Percentiles rank a stretch among this genome's conserved stretches.
Conservation (phyloP, 2,888 invertebrate species). For the Cataglyphis rosenhaueri region DNA sequence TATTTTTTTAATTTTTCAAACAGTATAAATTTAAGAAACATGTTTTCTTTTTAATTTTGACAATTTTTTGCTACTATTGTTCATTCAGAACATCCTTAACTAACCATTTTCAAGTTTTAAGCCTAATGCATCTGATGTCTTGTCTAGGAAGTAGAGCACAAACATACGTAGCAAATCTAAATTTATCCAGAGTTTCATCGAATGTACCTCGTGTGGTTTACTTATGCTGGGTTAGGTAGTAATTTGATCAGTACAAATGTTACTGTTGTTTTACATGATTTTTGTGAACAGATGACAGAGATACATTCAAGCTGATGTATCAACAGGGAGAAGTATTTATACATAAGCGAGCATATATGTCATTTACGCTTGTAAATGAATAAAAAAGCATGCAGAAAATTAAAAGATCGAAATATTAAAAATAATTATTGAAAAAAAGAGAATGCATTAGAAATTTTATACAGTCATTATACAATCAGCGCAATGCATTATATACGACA, state of each 20-base stretch:
- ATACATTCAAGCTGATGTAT: neutral
- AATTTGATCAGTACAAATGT: neutral
- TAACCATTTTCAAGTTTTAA: slow-evolving; percentile 44
- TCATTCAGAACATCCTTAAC: too few relatives aligned
- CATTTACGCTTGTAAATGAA: neutral
- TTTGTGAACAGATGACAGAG: neutral
- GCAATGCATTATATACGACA: neutral
- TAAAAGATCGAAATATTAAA: neutral
- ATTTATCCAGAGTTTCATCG: slow-evolving; percentile 71
- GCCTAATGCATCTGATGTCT: slow-evolving; percentile 69
- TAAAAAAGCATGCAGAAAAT: neutral
- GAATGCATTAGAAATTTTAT: neutral
- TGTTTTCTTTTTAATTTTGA: too few relatives aligned
- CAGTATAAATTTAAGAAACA: too few relatives aligned
- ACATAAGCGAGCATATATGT: neutral
- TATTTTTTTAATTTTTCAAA: too few relatives aligned
- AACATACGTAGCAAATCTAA: slow-evolving; percentile 76
- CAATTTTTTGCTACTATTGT: too few relatives aligned
- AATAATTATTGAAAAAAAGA: neutral
- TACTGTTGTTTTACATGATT: slow-evolving; percentile 1
- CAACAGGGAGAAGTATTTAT: slow-evolving; percentile 11
- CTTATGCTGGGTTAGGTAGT: slow-evolving; percentile 30
- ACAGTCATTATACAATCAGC: neutral
- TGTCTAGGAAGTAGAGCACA: slow-evolving; percentile 75
- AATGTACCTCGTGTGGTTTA: slow-evolving; percentile 60